Evolutionary conservation across 2,888 invertebrate genomes (phyloP), one percentile per base, ranked within the genome.

Genomic region (Tetheella fluctuosa): DNA sequence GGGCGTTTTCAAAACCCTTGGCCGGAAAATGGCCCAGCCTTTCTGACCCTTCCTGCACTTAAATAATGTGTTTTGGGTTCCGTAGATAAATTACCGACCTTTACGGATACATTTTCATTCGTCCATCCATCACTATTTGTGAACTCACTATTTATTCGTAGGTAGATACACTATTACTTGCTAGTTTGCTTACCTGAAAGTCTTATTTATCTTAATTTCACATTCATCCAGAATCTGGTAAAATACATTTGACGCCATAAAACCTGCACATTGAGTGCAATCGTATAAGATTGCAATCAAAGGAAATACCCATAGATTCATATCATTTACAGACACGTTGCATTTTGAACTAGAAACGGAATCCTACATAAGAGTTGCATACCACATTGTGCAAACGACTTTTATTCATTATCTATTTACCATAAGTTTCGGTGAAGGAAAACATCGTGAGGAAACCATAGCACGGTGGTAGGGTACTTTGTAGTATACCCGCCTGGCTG

Each of bases 11-110:
- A 48, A 42, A 63, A 64, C 75, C 65, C 64, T 71, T 59, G 59
- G 64, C 60, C 59, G 54, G 57, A 61, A 65, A 73, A 67, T 60
- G 64, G 62, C 52, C 34, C 62, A 65, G 61, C 68, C 62, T 63
- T 54, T 67, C 62, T 58, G 65, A 65, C 63, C 71, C 68, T 70
- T 69, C 64, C 64, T 59, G 62, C 64, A 48, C 42, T 55, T 69
- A 63, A 64, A 68, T 71, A 69, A 71, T 64, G 64, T 59, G 61
- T 64, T 34, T 20, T 17, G 37, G 42, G 23, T 30, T 55, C 55
- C 55, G 23, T 23, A 28, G 55, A 55, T 55, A 55, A 20, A 55
- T 55, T 55, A 34, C 30, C 4, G 12, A 34, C 23, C 34, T 20
- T 37, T n/a, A 17, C 20, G n/a, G 48, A 48, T 48, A 48, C 20